Percentiles rank a stretch among this genome's conserved stretches.
phyloP scores from a whole-genome alignment of 2,888 invertebrate genomes.

The Pseudococcus longispinus region DNA sequence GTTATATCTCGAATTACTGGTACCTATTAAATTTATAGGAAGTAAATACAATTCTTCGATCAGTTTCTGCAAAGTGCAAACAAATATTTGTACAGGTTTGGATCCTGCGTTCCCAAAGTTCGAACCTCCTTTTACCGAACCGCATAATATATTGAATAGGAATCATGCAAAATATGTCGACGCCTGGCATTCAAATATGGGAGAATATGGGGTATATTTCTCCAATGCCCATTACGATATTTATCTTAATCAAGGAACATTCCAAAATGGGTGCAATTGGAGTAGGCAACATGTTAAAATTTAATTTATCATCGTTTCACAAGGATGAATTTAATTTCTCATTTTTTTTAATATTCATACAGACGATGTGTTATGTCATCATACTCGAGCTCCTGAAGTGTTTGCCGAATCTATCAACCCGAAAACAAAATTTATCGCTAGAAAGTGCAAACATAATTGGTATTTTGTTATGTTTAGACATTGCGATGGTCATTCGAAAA shows the following conservation, averaged over 20 bases:
- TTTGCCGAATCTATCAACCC: neutral
- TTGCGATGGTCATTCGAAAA: neutral
- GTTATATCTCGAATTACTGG: neutral
- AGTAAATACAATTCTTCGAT: neutral
- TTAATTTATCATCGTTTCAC: neutral
- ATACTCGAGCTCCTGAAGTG: neutral
- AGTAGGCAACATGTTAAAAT: neutral
- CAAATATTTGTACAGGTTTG: slow-evolving; percentile 58
- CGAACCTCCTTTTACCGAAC: slow-evolving; percentile 55
- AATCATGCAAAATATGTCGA: slow-evolving; percentile 61
- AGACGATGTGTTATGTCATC: neutral
- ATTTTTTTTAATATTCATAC: neutral
- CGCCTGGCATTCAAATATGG: slow-evolving; percentile 59
- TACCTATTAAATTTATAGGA: neutral
- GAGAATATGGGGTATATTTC: slow-evolving; percentile 59
- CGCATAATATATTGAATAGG: slow-evolving; percentile 59
- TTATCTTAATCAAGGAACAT: slow-evolving; percentile 62
- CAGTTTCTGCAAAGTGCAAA: neutral
- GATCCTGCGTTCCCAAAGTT: slow-evolving; percentile 61
- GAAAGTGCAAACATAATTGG: neutral
- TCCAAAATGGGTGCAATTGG: slow-evolving; percentile 68
- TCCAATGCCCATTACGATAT: slow-evolving; percentile 61
- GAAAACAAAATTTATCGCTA: neutral
- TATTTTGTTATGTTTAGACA: neutral
- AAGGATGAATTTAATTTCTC: neutral